Base-by-base conservation (phyloP, 2,113 vertebrate species). In the Miniopterus natalensis region DNA sequence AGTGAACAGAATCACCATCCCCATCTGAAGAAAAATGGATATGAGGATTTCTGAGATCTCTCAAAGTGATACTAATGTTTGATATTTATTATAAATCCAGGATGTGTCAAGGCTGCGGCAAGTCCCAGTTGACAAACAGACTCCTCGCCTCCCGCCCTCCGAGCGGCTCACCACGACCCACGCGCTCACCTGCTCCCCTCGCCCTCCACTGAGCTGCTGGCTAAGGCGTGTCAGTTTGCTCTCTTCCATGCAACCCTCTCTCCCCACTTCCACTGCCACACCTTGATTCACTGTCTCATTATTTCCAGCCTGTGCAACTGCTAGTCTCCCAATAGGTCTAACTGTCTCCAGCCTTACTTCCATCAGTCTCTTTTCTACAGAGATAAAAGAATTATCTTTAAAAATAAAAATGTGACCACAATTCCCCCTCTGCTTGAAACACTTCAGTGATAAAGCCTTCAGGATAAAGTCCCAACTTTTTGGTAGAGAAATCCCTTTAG, bases 351-450 rank as follows among this genome's bases (percentile, higher is more conserved):
- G 13, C 27, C 45, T 74, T 10, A 5, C 8, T 6, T 4, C 5
- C 4, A 65, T 84, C 7, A 6, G 81, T 42, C 25, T 51, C 45
- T 18, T 75, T 92, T 77, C 85, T 84, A 93, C 15, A 71, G 59
- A 92, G 12, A 90, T 36, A 71, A 96, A 27, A 63, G 49, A 90
- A 81, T 13, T 5, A 51, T 49, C 49, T 78, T 86, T n/a, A 49
- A 49, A 83, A 59, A 77, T 61, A 80, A 83, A 84, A 83, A 65
- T 51, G 42, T 53, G 2, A 80, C 53, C n/a, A 29, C 15, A 17
- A 66, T 36, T 94, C 20, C 45, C 79, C 29, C 40, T 88, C n/a
- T 94, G 59, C 29, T 84, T 84, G 51, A 75, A 96, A 89, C 27
- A 27, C 13, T 73, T 78, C 31, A 61, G 47, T 23, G 91, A 92